These are phyloP conservation scores for Vespertilio murinus DNA, from an alignment of 2,797 vertebrate genomes.

Conservation along the genomic window DNA sequence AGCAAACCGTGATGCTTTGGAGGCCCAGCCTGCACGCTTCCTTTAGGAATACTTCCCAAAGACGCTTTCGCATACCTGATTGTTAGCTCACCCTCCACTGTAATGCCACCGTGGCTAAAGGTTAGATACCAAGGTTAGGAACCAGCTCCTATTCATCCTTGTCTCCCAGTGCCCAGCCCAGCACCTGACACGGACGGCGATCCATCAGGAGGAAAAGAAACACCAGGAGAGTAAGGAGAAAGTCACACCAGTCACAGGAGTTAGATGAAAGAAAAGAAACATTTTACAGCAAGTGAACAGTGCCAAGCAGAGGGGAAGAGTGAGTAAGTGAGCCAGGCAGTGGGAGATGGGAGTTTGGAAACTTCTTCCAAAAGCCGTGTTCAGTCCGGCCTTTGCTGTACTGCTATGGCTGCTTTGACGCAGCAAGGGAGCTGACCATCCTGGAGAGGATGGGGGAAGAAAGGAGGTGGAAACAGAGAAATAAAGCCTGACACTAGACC, in stretches of 20 bases:
- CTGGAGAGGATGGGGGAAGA: not conserved
- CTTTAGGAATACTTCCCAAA: not conserved
- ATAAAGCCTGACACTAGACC: not conserved
- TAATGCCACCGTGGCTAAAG: not conserved
- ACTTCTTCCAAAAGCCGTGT: not conserved
- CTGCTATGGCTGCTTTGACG: not conserved
- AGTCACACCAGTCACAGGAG: not conserved
- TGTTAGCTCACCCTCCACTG: not conserved
- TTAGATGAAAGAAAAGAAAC: constrained; percentile 22
- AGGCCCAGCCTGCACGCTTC: not conserved
- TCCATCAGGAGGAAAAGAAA: not conserved
- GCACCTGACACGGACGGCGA: not conserved
- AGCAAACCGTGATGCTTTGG: not conserved
- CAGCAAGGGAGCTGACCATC: not conserved
- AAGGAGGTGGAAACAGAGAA: not conserved
- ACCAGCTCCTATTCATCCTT: not conserved
- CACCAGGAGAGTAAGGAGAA: not conserved
- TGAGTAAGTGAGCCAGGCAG: not conserved
- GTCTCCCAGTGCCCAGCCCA: not conserved
- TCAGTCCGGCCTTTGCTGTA: not conserved
- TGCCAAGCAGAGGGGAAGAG: not conserved
- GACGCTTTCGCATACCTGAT: no score
- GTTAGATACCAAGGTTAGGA: not conserved
- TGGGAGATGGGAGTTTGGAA: not conserved
- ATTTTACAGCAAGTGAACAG: not conserved